Percentiles rank a stretch among this genome's conserved stretches.
Evolutionary conservation across 2,797 vertebrate species (phyloP).

Genomic region (Hipposideros larvatus): DNA sequence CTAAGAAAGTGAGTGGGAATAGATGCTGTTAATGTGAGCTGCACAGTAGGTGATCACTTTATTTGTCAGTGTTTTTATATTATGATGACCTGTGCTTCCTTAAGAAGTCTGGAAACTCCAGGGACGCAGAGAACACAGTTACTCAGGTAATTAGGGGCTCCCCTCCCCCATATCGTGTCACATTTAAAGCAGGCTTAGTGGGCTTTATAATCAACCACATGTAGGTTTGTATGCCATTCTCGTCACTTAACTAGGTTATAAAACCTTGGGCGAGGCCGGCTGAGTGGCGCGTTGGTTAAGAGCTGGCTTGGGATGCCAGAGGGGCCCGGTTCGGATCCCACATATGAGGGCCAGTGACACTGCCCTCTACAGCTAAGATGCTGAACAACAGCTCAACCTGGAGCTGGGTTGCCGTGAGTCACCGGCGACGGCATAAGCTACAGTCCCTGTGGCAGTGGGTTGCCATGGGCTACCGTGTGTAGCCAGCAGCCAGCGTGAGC

Average conservation of each 20-base stretch:
- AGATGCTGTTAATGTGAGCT: not conserved
- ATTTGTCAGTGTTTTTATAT: not conserved
- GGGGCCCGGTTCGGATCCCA: no score
- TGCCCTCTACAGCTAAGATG: no score
- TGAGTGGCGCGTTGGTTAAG: no score
- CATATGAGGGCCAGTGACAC: no score
- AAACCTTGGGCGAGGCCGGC: not conserved
- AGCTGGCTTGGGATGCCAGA: no score
- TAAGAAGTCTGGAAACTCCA: not conserved
- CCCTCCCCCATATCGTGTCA: rapidly evolving
- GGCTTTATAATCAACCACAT: not conserved
- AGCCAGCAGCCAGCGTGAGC: no score
- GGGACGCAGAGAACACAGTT: not conserved
- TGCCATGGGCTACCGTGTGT: no score
- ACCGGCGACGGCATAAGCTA: no score
- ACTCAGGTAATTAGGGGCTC: not conserved
- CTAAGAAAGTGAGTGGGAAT: not conserved
- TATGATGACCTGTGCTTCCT: not conserved
- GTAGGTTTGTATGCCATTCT: not conserved
- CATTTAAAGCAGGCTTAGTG: not conserved
- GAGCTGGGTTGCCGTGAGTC: no score
- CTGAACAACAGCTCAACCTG: no score
- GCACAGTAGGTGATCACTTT: not conserved
- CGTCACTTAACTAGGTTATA: not conserved
- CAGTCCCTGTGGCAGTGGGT: no score